A percentile compares a stretch with the other conserved stretches of the same genome.
Conservation (phyloP, 2,888 invertebrate species). For the Ethmia dodecea region DNA sequence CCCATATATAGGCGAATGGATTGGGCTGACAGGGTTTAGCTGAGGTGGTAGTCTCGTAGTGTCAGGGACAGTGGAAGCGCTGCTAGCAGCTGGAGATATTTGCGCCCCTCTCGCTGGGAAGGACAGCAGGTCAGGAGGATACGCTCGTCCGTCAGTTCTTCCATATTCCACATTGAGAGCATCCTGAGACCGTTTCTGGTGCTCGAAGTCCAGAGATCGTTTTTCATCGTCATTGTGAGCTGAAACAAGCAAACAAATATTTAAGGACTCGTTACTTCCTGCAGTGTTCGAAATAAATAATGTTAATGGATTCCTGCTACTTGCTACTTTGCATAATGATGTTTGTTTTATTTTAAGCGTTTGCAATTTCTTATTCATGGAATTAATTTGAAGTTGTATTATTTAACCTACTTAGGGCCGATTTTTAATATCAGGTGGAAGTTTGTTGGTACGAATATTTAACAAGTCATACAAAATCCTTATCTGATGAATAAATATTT, state of each 20-base stretch:
- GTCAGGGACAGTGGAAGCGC: slow-evolving; percentile 88
- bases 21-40: slow-evolving; percentile 80
- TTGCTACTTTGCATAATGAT: slow-evolving; percentile 10
- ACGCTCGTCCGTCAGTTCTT: slow-evolving; percentile 78
- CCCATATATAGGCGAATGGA: slow-evolving; percentile 82
- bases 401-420: slow-evolving; percentile 5
- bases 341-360: slow-evolving; percentile 9
- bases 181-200: slow-evolving; percentile 75
- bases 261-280: slow-evolving; percentile 2
- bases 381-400: slow-evolving; percentile 13
- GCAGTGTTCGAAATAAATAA: slow-evolving; percentile 7
- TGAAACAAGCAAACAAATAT: slow-evolving; percentile 39
- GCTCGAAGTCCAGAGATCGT: slow-evolving; percentile 81
- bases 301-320: slow-evolving; percentile 3
- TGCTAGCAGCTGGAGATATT: slow-evolving; percentile 88
- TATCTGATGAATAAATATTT: no score
- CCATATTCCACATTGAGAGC: slow-evolving; percentile 73
- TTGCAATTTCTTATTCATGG: slow-evolving; percentile 4
- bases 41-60: slow-evolving; percentile 80
- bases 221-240: slow-evolving; percentile 84
- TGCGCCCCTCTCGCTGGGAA: slow-evolving; percentile 85
- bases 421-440: no score
- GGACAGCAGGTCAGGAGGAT: slow-evolving; percentile 89
- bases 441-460: no score
- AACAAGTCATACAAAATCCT: no score